Conservation (phyloP, 2,888 invertebrate species). For the Cephalotes varians region DNA sequence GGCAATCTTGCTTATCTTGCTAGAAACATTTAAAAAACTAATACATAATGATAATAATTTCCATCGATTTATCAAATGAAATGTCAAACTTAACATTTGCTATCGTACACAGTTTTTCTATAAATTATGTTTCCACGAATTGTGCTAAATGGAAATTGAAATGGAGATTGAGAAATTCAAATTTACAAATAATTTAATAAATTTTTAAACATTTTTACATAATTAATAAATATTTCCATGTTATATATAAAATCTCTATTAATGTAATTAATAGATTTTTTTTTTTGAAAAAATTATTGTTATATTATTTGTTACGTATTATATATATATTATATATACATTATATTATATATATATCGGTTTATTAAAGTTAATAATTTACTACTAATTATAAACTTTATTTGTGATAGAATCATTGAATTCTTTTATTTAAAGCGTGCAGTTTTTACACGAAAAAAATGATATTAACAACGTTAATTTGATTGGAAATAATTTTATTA, state of each 20-base stretch:
- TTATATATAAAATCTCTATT: neutral
- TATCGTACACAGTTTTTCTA: neutral
- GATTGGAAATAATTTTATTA: neutral
- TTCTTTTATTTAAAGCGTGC: neutral
- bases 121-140: neutral
- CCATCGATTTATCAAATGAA: neutral
- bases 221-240: neutral
- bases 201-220: neutral
- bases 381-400: slow-evolving; percentile 4
- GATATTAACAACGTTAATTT: neutral
- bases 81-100: neutral
- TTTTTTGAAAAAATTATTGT: no score
- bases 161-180: neutral
- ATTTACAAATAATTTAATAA: neutral
- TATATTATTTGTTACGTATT: no score
- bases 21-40: neutral
- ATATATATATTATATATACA: neutral
- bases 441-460: neutral
- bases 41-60: neutral
- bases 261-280: no score
- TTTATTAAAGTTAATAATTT: neutral
- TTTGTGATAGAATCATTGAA: neutral
- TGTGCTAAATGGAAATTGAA: neutral
- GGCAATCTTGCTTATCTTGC: neutral
- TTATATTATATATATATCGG: neutral